These are phyloP conservation scores for Parnassius smintheus DNA, from an alignment of 2,888 invertebrate species.

Conservation along the genomic window DNA sequence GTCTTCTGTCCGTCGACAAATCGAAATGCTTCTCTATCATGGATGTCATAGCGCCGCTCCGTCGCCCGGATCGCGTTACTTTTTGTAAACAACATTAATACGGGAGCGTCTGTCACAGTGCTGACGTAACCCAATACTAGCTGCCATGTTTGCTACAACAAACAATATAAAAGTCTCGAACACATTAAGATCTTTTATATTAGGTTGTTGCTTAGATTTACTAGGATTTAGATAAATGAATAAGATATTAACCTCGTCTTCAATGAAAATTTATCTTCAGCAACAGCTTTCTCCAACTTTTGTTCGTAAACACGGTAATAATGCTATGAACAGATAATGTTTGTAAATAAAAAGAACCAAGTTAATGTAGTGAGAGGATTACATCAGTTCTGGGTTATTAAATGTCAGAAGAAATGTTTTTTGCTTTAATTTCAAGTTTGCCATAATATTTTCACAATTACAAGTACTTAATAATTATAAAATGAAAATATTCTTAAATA, in stretches of 20 bases:
- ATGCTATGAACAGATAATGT: slow-evolving; percentile 25
- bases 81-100: slow-evolving; percentile 55
- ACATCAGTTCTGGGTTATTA: slow-evolving; percentile 17
- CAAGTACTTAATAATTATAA: too few species aligned
- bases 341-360: slow-evolving; percentile 23
- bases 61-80: slow-evolving; percentile 50
- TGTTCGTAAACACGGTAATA: slow-evolving; percentile 28
- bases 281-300: slow-evolving; percentile 27
- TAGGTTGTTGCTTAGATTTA: slow-evolving; percentile 28
- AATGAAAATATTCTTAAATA: not conserved
- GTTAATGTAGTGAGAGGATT: slow-evolving; percentile 18
- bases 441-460: too few species aligned
- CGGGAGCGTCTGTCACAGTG: slow-evolving; percentile 31
- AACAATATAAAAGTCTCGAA: slow-evolving; percentile 27
- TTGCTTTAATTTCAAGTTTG: not conserved
- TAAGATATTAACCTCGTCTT: slow-evolving; percentile 25
- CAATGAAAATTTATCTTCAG: slow-evolving; percentile 25
- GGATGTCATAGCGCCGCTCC: slow-evolving; percentile 53
- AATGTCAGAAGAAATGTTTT: slow-evolving; percentile 6
- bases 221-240: slow-evolving; percentile 28
- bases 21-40: slow-evolving; percentile 63
- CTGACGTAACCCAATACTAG: slow-evolving; percentile 35
- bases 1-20: slow-evolving; percentile 64
- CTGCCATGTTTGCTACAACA: slow-evolving; percentile 31
- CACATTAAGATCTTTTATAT: slow-evolving; percentile 28